These are phyloP conservation scores for Trileptium ribeirensis DNA, from an alignment of 2,888 invertebrate species.

Conservation along the genomic window DNA sequence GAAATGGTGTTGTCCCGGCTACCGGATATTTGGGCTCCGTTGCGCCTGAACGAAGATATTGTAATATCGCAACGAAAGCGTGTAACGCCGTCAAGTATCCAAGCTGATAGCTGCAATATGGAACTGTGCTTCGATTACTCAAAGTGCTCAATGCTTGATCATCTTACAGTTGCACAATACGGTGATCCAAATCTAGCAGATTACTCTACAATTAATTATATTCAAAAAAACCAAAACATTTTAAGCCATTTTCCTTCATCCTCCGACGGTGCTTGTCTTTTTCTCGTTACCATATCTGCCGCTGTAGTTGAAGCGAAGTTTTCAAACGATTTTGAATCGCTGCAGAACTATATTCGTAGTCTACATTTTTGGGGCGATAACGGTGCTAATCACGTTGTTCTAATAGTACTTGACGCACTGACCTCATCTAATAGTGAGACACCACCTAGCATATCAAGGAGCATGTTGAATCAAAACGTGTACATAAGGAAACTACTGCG, in stretches of 20 bases:
- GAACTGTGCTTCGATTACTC: too few relatives aligned
- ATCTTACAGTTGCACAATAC: background rate
- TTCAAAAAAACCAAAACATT: background rate
- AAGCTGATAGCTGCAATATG: too few relatives aligned
- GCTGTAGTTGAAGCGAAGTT: background rate
- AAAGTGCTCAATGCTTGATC: background rate
- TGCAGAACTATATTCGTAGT: background rate
- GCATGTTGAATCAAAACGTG: too few relatives aligned
- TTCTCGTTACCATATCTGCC: background rate
- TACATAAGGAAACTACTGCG: background rate
- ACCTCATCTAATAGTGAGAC: background rate
- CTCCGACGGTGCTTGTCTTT: background rate
- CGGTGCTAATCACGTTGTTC: background rate
- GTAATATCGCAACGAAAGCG: too few relatives aligned
- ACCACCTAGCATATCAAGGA: too few relatives aligned
- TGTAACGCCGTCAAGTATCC: too few relatives aligned
- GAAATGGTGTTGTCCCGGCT: too few relatives aligned
- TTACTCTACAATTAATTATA: background rate
- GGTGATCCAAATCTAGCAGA: background rate
- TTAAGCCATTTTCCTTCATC: too few relatives aligned
- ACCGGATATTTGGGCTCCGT: too few relatives aligned
- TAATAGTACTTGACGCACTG: background rate
- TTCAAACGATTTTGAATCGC: background rate
- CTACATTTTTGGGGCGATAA: background rate
- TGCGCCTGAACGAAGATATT: too few relatives aligned